Evolutionary conservation across 2,888 invertebrate species (phyloP), one percentile per base, ranked within the genome.

Genomic region (Trichopoda pennipes): DNA sequence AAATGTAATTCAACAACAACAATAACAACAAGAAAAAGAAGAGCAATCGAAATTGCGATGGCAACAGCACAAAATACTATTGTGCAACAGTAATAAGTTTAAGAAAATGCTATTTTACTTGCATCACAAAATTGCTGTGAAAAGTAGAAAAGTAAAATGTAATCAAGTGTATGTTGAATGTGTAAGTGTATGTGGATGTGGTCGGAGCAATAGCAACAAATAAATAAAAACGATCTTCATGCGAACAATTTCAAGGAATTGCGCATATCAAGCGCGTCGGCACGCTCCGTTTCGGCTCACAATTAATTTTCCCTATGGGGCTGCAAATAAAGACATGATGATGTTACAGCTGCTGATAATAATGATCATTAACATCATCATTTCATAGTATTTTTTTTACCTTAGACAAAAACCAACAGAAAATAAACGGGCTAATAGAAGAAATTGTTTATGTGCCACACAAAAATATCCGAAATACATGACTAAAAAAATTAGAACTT

Each of bases 231-330:
- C 64, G 70, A 80, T 86, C 86, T 88, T 87, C 88, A 87, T 86
- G 88, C 87, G 88, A 88, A 87, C 89, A 89, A 89, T 89, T 89
- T 89, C 89, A 89, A 88, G 89, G 89, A 89, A 89, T 89, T 87
- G 89, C 87, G 89, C 89, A 89, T 89, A 89, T 89, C 89, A 89
- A 89, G 89, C 89, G 89, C 89, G 88, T 88, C 89, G 89, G 89
- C 89, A 89, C 89, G 89, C 89, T 89, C 89, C 89, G 89, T 89
- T 89, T 89, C 88, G 87, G 86, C 86, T 88, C 88, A 88, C 89
- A 89, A 89, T 89, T 89, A 89, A 89, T 89, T 89, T 89, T 82
- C 80, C 83, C 84, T 72, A 72, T 82, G 75, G 81, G 82, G 53
- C 79, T 76, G 66, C 73, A 82, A 79, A 82, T 76, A 68, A 79